Conservation (phyloP, 2,888 invertebrate genomes). For the Anoncus sp. region DNA sequence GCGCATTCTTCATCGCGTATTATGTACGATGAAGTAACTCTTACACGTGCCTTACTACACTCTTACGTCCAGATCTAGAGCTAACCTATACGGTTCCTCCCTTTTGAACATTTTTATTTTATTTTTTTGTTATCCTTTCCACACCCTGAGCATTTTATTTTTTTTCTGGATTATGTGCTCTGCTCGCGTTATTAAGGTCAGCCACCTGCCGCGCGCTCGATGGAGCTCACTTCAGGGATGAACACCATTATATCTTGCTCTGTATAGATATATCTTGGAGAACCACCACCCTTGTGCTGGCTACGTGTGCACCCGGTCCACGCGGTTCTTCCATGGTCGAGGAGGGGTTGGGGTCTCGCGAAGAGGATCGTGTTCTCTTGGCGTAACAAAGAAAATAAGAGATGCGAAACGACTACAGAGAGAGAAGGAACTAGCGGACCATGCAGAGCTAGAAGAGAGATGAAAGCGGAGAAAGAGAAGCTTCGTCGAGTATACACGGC, state of each 20-base stretch:
- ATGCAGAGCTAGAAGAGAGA: slow-evolving; percentile 48
- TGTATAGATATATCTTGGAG: slow-evolving; percentile 27
- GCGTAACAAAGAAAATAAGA: slow-evolving; percentile 80
- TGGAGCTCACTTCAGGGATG: slow-evolving; percentile 82
- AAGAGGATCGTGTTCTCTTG: slow-evolving; percentile 65
- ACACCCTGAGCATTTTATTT: slow-evolving; percentile 43
- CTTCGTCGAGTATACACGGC: slow-evolving; percentile 66
- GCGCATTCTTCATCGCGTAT: slow-evolving; percentile 51
- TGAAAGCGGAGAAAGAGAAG: slow-evolving; percentile 38
- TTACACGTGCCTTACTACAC: slow-evolving; percentile 49
- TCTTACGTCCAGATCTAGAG: slow-evolving; percentile 48
- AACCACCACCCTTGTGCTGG: slow-evolving; percentile 15
- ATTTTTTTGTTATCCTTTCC: slow-evolving; percentile 44
- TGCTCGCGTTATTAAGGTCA: slow-evolving; percentile 81
- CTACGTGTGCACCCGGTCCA: slow-evolving; percentile 55
- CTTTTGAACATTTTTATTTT: slow-evolving; percentile 48
- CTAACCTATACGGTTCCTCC: slow-evolving; percentile 17
- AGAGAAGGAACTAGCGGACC: slow-evolving; percentile 52
- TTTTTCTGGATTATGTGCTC: slow-evolving; percentile 67
- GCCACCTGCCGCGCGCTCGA: slow-evolving; percentile 82
- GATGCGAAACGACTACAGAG: slow-evolving; percentile 76
- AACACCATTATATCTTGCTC: slow-evolving; percentile 79
- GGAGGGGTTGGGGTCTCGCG: slow-evolving; percentile 51
- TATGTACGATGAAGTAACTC: slow-evolving; percentile 55
- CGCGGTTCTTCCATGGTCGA: slow-evolving; percentile 36